phyloP scores from a whole-genome alignment of 1,140 invertebrate species.

The Polypedilum vanderplanki region DNA sequence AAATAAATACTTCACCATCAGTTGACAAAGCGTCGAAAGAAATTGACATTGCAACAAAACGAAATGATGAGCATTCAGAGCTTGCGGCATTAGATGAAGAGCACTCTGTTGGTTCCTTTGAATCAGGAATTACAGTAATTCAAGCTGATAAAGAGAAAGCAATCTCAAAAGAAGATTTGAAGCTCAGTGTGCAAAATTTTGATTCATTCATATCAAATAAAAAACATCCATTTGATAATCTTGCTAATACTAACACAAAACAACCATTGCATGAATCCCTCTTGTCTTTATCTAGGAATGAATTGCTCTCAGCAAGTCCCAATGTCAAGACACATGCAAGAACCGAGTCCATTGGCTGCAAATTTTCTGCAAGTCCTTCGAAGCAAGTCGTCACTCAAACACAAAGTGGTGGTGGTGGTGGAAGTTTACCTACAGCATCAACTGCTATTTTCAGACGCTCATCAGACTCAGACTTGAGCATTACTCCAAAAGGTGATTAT shows the following conservation, averaged over 20 bases:
- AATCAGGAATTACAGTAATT: neutral
- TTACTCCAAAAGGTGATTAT: constrained; percentile 91
- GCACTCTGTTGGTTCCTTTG: neutral
- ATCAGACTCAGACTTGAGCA: constrained; percentile 87
- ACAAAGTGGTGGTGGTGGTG: neutral
- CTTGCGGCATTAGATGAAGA: neutral
- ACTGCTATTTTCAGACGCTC: constrained; percentile 64
- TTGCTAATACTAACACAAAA: constrained; percentile 21
- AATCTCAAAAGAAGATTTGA: constrained; percentile 23
- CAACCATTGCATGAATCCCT: constrained; percentile 26
- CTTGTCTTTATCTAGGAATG: constrained; percentile 25
- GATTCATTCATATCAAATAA: constrained; percentile 5
- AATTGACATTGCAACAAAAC: neutral
- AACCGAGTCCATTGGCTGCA: constrained; percentile 29
- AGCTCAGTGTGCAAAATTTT: constrained; percentile 20
- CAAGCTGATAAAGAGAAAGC: neutral
- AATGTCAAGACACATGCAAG: neutral
- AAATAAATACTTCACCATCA: neutral
- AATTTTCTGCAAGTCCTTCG: constrained; percentile 40
- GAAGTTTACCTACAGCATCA: constrained; percentile 30
- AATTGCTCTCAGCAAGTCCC: neutral
- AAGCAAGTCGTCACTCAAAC: constrained; percentile 31
- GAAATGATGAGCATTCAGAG: neutral
- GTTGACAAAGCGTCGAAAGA: neutral
- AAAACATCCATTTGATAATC: neutral